These are phyloP conservation scores for Galleria mellonella DNA, from an alignment of 1,140 invertebrate species.

Conservation along the genomic window DNA sequence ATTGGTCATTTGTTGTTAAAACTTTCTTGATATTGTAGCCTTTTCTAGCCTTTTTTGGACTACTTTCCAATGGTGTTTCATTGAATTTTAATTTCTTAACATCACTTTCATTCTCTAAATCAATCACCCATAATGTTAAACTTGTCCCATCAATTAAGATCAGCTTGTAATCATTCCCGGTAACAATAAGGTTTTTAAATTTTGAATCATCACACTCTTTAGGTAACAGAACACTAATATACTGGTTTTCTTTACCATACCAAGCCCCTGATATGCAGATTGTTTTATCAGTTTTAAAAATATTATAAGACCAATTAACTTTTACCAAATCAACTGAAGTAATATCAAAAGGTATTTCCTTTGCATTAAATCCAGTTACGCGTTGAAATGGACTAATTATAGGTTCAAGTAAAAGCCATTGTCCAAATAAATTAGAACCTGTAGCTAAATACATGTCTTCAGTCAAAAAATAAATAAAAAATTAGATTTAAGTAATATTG, in stretches of 20 bases:
- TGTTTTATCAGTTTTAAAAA: slow-evolving; percentile 26
- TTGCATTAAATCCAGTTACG: too few relatives aligned
- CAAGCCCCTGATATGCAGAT: slow-evolving; percentile 40
- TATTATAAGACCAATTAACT: slow-evolving; percentile 54
- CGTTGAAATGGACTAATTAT: slow-evolving; percentile 31
- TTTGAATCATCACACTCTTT: slow-evolving; percentile 11
- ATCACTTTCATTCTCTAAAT: slow-evolving; percentile 26
- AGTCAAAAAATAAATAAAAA: too few relatives aligned
- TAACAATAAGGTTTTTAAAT: slow-evolving; percentile 14
- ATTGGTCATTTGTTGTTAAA: slow-evolving; percentile 24
- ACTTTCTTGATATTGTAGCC: slow-evolving; percentile 31
- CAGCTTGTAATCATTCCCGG: slow-evolving; percentile 43
- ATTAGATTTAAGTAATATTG: neutral
- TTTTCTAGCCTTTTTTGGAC: slow-evolving; percentile 19
- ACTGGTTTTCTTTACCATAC: slow-evolving; percentile 26
- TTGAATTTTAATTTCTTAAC: slow-evolving; percentile 25
- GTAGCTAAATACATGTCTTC: slow-evolving; percentile 34
- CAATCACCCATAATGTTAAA: slow-evolving; percentile 26
- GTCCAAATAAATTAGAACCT: slow-evolving; percentile 53
- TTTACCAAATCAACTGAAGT: slow-evolving; percentile 17
- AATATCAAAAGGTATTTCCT: too few relatives aligned
- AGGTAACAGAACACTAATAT: slow-evolving; percentile 23
- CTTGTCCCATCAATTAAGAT: slow-evolving; percentile 23
- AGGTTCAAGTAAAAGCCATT: slow-evolving; percentile 35
- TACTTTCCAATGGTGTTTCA: slow-evolving; percentile 23